phyloP scores from a whole-genome alignment of 2,113 vertebrate genomes.

The Epinephelus moara region DNA sequence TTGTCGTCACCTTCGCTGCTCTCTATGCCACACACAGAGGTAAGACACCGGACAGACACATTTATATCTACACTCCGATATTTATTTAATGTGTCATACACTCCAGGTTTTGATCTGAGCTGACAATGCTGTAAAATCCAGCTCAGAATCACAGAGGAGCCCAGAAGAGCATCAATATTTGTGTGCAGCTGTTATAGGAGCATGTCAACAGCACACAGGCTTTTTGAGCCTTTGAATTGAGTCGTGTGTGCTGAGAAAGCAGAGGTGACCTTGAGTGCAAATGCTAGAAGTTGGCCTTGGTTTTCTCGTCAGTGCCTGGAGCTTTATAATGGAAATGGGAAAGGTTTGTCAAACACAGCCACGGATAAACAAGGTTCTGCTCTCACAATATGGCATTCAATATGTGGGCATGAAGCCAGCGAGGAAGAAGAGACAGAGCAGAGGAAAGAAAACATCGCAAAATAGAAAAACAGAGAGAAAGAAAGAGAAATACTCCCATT shows the following conservation, averaged over 20 bases:
- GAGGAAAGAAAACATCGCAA: not conserved
- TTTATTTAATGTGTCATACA: not conserved
- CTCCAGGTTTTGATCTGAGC: not conserved
- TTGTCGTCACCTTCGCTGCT: constrained; percentile 95
- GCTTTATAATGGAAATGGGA: constrained; percentile 56
- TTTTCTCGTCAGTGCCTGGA: constrained; percentile 45
- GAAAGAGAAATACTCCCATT: not conserved
- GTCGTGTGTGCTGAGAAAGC: constrained; percentile 41
- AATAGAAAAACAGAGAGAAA: not conserved
- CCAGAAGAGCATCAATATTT: not conserved
- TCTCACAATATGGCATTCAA: constrained; percentile 34
- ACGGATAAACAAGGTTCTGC: constrained; percentile 26
- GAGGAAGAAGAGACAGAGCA: not conserved
- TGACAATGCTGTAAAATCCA: not conserved
- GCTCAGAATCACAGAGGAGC: constrained; percentile 12
- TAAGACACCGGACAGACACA: constrained; percentile 72
- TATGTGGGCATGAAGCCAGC: constrained; percentile 13
- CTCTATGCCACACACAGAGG: constrained; percentile 95
- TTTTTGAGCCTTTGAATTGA: constrained; percentile 39
- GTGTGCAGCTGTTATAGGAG: constrained; percentile 18
- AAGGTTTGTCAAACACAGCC: constrained; percentile 49
- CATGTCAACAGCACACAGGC: constrained; percentile 25
- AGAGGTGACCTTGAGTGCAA: constrained; percentile 69
- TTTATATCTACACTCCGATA: not conserved
- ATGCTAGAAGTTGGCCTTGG: constrained; percentile 54